Percentiles rank a stretch among this genome's conserved stretches.
phyloP scores from a whole-genome alignment of 1,140 invertebrate species.

The Bilobella aurantiaca region DNA sequence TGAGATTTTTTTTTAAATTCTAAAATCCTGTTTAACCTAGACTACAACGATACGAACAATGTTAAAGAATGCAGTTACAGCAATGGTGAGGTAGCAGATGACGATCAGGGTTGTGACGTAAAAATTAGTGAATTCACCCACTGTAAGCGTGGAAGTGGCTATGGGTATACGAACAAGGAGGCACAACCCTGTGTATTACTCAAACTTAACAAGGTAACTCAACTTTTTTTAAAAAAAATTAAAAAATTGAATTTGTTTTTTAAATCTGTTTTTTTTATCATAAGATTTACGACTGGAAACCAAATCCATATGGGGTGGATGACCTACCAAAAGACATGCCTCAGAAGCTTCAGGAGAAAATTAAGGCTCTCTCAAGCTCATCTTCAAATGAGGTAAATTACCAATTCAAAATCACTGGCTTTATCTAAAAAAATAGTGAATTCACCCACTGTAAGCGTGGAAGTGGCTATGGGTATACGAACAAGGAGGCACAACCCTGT shows the following conservation, averaged over 20 bases:
- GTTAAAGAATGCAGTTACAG: not conserved
- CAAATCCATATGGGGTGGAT: constrained; percentile 11
- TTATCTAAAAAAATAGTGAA: constrained; percentile 40
- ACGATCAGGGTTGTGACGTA: constrained; percentile 40
- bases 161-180: not conserved
- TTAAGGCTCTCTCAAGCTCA: not conserved
- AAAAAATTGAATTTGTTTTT: not conserved
- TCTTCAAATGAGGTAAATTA: not conserved
- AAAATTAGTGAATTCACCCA: constrained; percentile 51
- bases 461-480: constrained; percentile 37
- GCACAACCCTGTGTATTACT: constrained; percentile 66
- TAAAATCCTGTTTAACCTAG: not conserved
- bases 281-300: not conserved
- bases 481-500: constrained; percentile 50
- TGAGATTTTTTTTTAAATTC: not conserved
- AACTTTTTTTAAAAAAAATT: not conserved
- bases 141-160: constrained; percentile 53
- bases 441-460: constrained; percentile 57
- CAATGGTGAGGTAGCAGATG: not conserved
- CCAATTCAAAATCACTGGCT: not conserved
- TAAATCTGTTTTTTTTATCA: not conserved
- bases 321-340: constrained; percentile 42
- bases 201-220: constrained; percentile 67
- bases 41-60: not conserved
- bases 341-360: not conserved